phyloP scores from a whole-genome alignment of 2,888 invertebrate genomes.

The Catonia carolina region DNA sequence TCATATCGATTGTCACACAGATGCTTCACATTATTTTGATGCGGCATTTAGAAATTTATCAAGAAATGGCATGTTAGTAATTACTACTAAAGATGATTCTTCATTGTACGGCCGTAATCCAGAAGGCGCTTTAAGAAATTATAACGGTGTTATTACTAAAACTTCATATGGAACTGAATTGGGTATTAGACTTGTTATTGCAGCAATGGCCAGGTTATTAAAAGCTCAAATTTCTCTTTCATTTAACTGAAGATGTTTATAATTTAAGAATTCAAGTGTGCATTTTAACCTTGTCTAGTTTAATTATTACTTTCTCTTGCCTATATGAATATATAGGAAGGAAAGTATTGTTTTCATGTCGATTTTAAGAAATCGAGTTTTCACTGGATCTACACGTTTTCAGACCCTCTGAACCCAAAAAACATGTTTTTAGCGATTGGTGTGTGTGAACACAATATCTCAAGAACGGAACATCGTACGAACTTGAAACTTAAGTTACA shows the following conservation, averaged over 20 bases:
- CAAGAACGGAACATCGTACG: no score
- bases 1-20: constrained; percentile 36
- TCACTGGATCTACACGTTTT: no score
- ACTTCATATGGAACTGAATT: constrained; percentile 36
- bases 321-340: no score
- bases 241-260: not conserved
- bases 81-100: constrained; percentile 37
- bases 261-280: not conserved
- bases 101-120: constrained; percentile 35
- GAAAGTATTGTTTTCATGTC: no score
- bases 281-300: not conserved
- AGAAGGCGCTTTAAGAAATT: constrained; percentile 36
- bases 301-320: no score
- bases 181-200: constrained; percentile 36
- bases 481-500: not conserved
- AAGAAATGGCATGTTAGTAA: constrained; percentile 35
- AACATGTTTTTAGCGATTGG: no score
- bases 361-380: no score
- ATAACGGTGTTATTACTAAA: constrained; percentile 36
- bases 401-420: no score
- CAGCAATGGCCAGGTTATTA: constrained; percentile 35
- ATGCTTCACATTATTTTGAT: constrained; percentile 36
- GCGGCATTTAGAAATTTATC: constrained; percentile 36
- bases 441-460: no score
- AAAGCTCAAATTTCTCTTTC: not conserved